Evolutionary conservation across 1,140 invertebrate species (phyloP), one percentile per base, ranked within the genome.

Genomic region (Brachionus angularis): DNA sequence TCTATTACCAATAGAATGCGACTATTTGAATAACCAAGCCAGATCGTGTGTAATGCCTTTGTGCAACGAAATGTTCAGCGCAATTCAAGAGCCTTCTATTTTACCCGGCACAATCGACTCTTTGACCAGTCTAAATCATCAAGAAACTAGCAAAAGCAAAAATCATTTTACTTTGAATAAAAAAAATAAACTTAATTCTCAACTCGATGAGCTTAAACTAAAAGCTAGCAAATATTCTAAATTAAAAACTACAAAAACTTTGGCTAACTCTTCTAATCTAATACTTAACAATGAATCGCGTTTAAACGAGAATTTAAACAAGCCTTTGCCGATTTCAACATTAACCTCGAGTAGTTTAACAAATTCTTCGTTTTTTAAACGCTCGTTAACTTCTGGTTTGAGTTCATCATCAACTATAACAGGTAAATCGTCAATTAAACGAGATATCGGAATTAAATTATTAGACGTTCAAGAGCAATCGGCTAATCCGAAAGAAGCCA

Each of bases 351-450:
- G 10, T 10, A 16, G 16, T 42, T 16, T 16, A 42, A 42, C 39
- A 42, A 42, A 16, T 10, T 47, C 42, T 3, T 50, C 62, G 7
- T 67, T 67, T 67, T 50, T 67, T n/a, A 67, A 67, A 31, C 8
- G 62, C 21, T 67, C 62, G 2, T 34, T 50, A 10, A 47, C 47
- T 18, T 34, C 42, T 12, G 29, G 10, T 25, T 18, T 42, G 39
- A 16, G 39, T 16, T 10, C 10, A 10, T 42, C 42, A n/a, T 23
- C 53, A 0, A 67, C 62, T 12, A 67, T 67, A 8, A 67, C 62
- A 25, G 62, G 62, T 16, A 67, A 67, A 31, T 67, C 62, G 21
- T 67, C 62, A 5, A 39, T 58, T 14, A 67, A 67, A 34, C 25
- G 47, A 8, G 62, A 67, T 21, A 42, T 46, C 29, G 62, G 62